Evolutionary conservation across 1,140 invertebrate genomes (phyloP), one percentile per base, ranked within the genome.

Genomic region (Dendrolimus kikuchii): DNA sequence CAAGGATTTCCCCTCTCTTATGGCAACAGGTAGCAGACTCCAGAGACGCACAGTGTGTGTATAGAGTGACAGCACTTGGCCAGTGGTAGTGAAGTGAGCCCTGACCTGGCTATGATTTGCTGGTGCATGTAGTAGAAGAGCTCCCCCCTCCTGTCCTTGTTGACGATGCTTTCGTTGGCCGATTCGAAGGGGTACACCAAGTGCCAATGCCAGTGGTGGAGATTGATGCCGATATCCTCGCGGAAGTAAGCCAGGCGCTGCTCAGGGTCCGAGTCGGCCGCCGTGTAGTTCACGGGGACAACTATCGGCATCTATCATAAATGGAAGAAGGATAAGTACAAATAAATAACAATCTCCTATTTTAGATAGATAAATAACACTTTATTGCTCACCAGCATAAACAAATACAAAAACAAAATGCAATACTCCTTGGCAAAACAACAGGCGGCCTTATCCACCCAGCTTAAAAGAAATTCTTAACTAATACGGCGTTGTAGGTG

Each of bases 181-280:
- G 90, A 89, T 54, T 92, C 90, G 67, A 92, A 92, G 2, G 94
- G 93, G 68, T 95, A 95, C 4, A 95, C 92, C 52, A 95, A 82
- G 80, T 95, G 94, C 94, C 91, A 94, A 79, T 96, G 94, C 95
- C 95, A 96, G 68, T 96, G 93, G 68, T 93, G 92, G 2, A 93
- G 88, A 77, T 94, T 94, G 68, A 94, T 88, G 58, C 92, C 93
- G 59, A 92, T 83, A 76, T 92, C 92, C 69, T 94, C 93, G 23
- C 92, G 89, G 89, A 93, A 94, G 76, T 94, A 94, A 71, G 92
- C 92, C 62, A 92, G 79, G 38, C 92, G 90, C 74, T 95, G 93
- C 66, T 96, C 94, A 0, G 89, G 88, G 55, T 95, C 93, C 8
- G 90, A 62, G 54, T 94, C 90, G 0, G 91, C 91, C 0, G 94